Evolutionary conservation across 2,113 vertebrate genomes (phyloP), one percentile per base, ranked within the genome.

Genomic region (Salminus brasiliensis): DNA sequence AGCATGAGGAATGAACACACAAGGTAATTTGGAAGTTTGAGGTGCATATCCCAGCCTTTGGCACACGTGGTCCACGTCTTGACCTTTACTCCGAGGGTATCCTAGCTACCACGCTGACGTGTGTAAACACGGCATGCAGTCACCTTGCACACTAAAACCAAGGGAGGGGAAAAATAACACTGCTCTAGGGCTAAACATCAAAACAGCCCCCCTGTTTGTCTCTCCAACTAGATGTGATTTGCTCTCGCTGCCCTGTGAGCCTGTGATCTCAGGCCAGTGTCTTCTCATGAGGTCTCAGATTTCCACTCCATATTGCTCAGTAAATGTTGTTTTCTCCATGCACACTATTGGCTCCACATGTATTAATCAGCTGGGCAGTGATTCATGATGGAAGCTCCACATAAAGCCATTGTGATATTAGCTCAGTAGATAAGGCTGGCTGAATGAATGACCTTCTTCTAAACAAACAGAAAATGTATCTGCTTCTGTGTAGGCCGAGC

Each of bases 81-180:
- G 76, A 43, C 81, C 71, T 79, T 78, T 78, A 74, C 52, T 62
- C 67, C 60, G 15, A 74, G 59, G 34, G 81, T 83, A 27, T 83
- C 81, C 72, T 79, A 71, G 81, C 45, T 79, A 83, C 76, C 67
- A 36, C 29, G 6, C 39, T 79, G 66, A 79, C 43, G 12, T 68
- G 12, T 68, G 57, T 36, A 74, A 72, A 82, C 72, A 70, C 6
- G 71, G 29, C 41, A 30, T 13, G 8, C 47, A 34, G 1, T 53
- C 70, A 16, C 41, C 49, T 60, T 62, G 55, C 15, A 55, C 32
- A 55, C 47, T 27, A 7, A 52, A 25, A 39, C 30, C 25, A 2
- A n/a, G 41, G 52, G 39, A 78, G 13, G 23, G 25, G 66, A 67
- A 30, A 41, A 60, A 74, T 76, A 59, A 3, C 59, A 65, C 60